Conservation (phyloP, 1,140 invertebrate species). For the Archegozetes longisetosus region DNA sequence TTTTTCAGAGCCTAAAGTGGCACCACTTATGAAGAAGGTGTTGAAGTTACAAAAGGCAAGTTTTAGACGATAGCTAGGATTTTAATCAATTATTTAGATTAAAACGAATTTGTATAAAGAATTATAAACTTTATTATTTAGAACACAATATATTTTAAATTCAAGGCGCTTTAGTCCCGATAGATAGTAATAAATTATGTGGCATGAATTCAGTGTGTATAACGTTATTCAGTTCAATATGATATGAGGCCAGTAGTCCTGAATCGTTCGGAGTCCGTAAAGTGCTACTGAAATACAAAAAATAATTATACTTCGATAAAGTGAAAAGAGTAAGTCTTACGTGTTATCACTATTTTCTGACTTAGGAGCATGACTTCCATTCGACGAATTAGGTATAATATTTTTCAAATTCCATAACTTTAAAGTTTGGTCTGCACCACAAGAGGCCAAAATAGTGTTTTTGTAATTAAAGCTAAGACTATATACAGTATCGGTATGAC, state of each 20-base stretch:
- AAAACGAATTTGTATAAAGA: no score
- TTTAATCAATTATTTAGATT: neutral
- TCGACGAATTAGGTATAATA: neutral
- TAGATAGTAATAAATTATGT: neutral
- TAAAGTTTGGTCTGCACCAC: constrained; percentile 39
- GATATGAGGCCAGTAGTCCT: neutral
- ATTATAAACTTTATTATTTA: neutral
- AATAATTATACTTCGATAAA: neutral
- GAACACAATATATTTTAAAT: neutral
- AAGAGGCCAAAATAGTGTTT: constrained; percentile 42
- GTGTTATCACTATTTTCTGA: neutral
- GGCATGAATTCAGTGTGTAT: neutral
- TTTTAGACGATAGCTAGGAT: neutral
- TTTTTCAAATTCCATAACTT: constrained; percentile 39
- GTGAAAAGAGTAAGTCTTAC: neutral
- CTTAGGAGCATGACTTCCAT: no score
- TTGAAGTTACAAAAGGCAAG: constrained; percentile 9
- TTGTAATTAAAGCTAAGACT: constrained; percentile 43
- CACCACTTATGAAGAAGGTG: constrained; percentile 16
- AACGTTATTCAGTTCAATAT: no score
- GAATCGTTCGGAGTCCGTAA: neutral
- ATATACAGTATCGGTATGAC: constrained; percentile 41
- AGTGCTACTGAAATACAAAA: neutral
- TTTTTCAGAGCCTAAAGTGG: constrained; percentile 2
- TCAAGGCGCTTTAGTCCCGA: neutral